Evolutionary conservation across 2,888 invertebrate genomes (phyloP).

Genomic region (Eremobia ochroleuca): DNA sequence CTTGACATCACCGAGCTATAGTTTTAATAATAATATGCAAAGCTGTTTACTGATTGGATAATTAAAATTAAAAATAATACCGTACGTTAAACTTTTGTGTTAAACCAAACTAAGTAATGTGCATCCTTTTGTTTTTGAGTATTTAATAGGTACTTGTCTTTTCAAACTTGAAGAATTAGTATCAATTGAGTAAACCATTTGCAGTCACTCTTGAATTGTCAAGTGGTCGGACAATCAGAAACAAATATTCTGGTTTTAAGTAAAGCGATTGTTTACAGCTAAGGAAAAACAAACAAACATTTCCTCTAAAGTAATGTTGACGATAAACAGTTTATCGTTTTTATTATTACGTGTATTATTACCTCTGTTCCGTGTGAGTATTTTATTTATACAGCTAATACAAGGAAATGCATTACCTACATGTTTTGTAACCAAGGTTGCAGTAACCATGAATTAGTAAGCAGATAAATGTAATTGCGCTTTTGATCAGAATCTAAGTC

Average conservation of each 20-base stretch:
- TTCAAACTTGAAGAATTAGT: background rate
- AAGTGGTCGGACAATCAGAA: background rate
- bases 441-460: slow-evolving; percentile 53
- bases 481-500: slow-evolving; percentile 54
- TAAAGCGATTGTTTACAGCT: slow-evolving; percentile 3
- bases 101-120: background rate
- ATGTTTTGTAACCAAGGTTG: slow-evolving; percentile 57
- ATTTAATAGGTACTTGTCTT: background rate
- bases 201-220: background rate
- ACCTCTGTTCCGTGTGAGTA: slow-evolving; percentile 45
- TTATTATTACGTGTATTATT: slow-evolving; percentile 24
- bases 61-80: slow-evolving; percentile 23
- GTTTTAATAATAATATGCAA: background rate
- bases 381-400: slow-evolving; percentile 38
- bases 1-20: slow-evolving; percentile 27
- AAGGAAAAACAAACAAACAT: slow-evolving; percentile 1
- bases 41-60: background rate
- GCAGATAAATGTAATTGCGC: slow-evolving; percentile 62
- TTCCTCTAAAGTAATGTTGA: slow-evolving; percentile 11
- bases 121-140: background rate
- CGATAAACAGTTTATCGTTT: slow-evolving; percentile 25
- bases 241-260: background rate
- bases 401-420: slow-evolving; percentile 64
- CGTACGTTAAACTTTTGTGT: background rate
- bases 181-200: background rate